These are phyloP conservation scores for Brienomyrus longianalis DNA, from an alignment of 2,113 vertebrate genomes.

Conservation along the genomic window DNA sequence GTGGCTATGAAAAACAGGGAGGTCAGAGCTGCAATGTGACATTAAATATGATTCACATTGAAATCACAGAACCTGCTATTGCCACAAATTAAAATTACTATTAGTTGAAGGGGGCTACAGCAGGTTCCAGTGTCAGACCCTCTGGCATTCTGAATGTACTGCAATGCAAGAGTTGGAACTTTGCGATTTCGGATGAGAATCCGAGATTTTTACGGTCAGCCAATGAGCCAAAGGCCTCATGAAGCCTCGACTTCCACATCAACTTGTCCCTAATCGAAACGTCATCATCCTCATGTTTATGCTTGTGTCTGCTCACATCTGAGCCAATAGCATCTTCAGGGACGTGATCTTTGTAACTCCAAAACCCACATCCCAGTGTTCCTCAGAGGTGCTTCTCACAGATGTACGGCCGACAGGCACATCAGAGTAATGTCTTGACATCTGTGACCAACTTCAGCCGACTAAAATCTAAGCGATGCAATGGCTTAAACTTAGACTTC, in stretches of 20 bases:
- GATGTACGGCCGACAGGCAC: neutral
- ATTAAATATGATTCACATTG: neutral
- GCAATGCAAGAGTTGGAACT: neutral
- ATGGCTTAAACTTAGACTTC: neutral
- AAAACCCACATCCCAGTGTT: neutral
- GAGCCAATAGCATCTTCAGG: neutral
- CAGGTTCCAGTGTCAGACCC: neutral
- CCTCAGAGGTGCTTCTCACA: neutral
- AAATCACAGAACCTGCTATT: conserved; percentile 1
- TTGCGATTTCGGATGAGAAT: neutral
- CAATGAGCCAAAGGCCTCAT: neutral
- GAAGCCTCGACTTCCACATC: neutral
- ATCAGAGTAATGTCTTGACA: neutral
- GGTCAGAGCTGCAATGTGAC: neutral
- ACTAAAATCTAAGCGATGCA: neutral
- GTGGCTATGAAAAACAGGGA: neutral
- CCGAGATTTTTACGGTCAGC: neutral
- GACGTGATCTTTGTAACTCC: neutral
- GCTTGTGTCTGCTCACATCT: too few relatives aligned
- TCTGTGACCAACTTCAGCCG: neutral
- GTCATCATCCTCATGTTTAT: neutral
- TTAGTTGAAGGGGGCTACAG: neutral
- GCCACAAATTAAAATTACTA: neutral
- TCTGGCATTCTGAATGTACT: neutral
- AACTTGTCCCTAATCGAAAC: neutral